Evolutionary conservation across 2,888 invertebrate species (phyloP).

Genomic region (Meliscaeva auricollis): DNA sequence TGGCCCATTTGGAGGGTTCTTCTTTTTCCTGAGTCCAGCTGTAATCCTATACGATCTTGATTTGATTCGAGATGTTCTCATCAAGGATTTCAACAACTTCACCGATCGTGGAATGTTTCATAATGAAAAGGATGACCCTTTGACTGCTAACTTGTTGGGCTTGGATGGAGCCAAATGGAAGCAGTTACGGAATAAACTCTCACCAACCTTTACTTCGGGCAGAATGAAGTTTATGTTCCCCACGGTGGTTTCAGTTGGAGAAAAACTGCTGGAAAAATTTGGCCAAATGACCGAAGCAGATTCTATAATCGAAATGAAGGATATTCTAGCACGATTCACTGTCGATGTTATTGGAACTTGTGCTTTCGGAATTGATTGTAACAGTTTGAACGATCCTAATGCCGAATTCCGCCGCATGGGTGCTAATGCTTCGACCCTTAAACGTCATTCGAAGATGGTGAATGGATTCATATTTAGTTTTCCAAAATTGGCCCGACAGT

Average conservation of each 20-base stretch:
- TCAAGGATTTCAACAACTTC: constrained; percentile 80
- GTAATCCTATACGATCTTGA: constrained; percentile 79
- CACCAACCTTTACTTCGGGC: constrained; percentile 79
- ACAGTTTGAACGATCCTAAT: constrained; percentile 82
- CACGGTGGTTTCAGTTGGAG: constrained; percentile 78
- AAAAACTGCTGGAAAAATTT: constrained; percentile 72
- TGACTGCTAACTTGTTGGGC: constrained; percentile 83
- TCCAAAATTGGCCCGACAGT: constrained; percentile 77
- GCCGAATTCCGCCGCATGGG: constrained; percentile 82
- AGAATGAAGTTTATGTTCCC: constrained; percentile 80
- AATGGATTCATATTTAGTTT: constrained; percentile 78
- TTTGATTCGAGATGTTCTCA: constrained; percentile 80
- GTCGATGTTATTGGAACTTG: constrained; percentile 85
- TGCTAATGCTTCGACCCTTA: constrained; percentile 72
- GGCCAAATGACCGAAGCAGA: constrained; percentile 24
- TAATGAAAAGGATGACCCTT: constrained; percentile 81
- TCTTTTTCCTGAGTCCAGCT: constrained; percentile 79
- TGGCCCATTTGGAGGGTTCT: constrained; percentile 82
- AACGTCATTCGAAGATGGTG: constrained; percentile 68
- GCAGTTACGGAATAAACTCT: constrained; percentile 79
- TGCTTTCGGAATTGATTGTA: constrained; percentile 85
- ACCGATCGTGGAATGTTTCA: constrained; percentile 81
- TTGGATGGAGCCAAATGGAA: constrained; percentile 83
- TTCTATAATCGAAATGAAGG: constrained; percentile 82
- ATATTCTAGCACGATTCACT: constrained; percentile 84